phyloP scores from a whole-genome alignment of 2,797 vertebrate species.

The Sebastes hubbsi region DNA sequence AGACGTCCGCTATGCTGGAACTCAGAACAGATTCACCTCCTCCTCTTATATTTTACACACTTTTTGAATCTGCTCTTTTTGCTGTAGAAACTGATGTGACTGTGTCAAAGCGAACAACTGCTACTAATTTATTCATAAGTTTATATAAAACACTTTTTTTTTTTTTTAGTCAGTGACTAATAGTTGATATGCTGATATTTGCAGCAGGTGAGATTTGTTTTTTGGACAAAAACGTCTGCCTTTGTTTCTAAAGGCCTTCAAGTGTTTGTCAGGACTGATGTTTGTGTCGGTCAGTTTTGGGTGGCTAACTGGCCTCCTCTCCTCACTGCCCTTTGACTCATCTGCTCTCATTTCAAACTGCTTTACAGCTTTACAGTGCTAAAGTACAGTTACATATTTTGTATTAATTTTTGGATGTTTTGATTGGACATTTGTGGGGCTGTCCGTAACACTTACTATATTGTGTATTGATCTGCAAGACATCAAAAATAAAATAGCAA shows the following conservation, averaged over 20 bases:
- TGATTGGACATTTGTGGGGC: not conserved
- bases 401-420: not conserved
- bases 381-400: not conserved
- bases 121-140: conserved; percentile 86
- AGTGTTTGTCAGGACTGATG: not conserved
- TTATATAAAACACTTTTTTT: conserved; percentile 72
- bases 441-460: not conserved
- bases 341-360: no score
- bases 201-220: conserved; percentile 81
- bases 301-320: not conserved
- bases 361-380: no score
- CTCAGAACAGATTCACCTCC: not conserved
- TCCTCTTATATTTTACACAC: not conserved
- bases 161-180: conserved; percentile 92
- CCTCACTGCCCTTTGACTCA: not conserved
- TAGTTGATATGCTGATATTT: conserved; percentile 88
- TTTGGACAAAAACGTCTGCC: conserved; percentile 47
- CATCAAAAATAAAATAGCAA: not conserved
- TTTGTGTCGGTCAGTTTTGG: not conserved
- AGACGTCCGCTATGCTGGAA: conserved; percentile 9
- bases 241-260: conserved; percentile 88
- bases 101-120: conserved; percentile 61
- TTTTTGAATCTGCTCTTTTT: conserved; percentile 46
- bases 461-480: not conserved
- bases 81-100: conserved; percentile 34